These are phyloP conservation scores for Megaceryle torquata DNA, from an alignment of 2,113 vertebrate species.

Conservation along the genomic window DNA sequence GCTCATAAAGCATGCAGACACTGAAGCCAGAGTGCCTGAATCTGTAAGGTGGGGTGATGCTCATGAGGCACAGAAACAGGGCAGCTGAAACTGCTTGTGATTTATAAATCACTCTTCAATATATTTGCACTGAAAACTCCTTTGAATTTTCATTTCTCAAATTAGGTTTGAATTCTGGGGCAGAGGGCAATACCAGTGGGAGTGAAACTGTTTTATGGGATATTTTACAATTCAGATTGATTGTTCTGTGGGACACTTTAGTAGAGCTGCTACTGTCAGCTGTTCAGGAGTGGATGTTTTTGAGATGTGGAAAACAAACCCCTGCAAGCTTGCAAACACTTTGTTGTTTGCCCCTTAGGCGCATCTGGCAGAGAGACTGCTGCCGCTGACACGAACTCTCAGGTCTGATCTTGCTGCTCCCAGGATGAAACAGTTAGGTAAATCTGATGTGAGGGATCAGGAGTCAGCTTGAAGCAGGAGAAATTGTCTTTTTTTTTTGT, in stretches of 20 bases:
- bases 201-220: background rate
- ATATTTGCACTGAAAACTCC: background rate
- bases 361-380: constrained; percentile 28
- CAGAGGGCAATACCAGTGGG: background rate
- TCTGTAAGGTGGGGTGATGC: background rate
- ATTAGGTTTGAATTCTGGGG: background rate
- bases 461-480: constrained; percentile 26
- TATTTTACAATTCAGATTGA: constrained; percentile 41
- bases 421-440: constrained; percentile 59
- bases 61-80: background rate
- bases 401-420: constrained; percentile 44
- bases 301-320: constrained; percentile 41
- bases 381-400: background rate
- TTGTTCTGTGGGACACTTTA: constrained; percentile 4
- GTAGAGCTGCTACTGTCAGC: constrained; percentile 37
- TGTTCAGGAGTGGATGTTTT: constrained; percentile 25
- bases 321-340: constrained; percentile 42
- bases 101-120: background rate
- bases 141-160: constrained; percentile 14
- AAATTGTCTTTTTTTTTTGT: constrained; percentile 14
- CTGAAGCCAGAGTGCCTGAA: background rate
- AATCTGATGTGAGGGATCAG: constrained; percentile 45
- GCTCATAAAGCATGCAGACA: background rate
- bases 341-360: constrained; percentile 54
- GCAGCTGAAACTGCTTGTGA: background rate